Conservation (phyloP, 2,888 invertebrate species). For the Archaeoteleia sp. region DNA sequence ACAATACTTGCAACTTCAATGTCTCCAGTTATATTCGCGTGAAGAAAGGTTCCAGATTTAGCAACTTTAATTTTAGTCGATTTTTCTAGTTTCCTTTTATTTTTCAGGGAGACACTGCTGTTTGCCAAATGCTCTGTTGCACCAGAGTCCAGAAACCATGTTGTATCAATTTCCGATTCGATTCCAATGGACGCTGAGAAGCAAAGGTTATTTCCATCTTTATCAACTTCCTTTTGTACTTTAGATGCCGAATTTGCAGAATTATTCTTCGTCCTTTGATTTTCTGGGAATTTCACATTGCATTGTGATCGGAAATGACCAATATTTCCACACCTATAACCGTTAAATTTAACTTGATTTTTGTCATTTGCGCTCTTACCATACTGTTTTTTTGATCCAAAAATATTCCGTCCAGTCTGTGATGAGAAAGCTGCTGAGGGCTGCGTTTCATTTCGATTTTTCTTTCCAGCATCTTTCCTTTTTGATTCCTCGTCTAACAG, state of each 20-base stretch:
- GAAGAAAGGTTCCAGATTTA: conserved; percentile 40
- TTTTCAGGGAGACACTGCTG: conserved; percentile 18
- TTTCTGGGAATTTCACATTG: neutral
- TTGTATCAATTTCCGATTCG: neutral
- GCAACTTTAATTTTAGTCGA: conserved; percentile 51
- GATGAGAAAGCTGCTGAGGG: conserved; percentile 18
- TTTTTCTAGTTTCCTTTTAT: conserved; percentile 30
- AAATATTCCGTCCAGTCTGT: too few species aligned
- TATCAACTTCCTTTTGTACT: neutral
- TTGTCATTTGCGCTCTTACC: too few species aligned
- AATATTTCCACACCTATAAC: conserved; percentile 26
- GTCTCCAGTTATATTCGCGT: conserved; percentile 5
- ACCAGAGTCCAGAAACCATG: conserved; percentile 56
- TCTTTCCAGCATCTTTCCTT: neutral
- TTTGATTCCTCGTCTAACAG: conserved; percentile 53
- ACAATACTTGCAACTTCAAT: neutral
- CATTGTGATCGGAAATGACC: conserved; percentile 29
- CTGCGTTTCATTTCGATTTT: neutral
- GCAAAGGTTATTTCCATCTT: neutral
- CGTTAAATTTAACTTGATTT: neutral
- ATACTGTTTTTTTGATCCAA: conserved; percentile 1
- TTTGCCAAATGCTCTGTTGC: conserved; percentile 54
- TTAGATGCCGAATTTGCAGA: neutral
- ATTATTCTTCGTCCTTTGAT: neutral
- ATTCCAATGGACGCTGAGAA: neutral